phyloP scores from a whole-genome alignment of 2,888 invertebrate genomes.

The Xanthia icteritia region DNA sequence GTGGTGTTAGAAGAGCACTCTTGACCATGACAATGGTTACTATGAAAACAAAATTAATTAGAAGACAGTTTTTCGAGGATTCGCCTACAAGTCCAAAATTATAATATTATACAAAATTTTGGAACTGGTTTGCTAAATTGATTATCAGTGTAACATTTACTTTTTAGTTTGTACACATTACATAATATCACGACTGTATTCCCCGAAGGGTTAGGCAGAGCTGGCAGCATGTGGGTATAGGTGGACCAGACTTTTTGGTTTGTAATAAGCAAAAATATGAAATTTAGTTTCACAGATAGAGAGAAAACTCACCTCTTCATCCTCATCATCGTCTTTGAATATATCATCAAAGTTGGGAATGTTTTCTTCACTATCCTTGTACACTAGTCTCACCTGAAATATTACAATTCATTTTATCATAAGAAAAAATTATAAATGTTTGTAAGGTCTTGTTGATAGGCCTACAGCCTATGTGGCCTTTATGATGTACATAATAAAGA shows the following conservation, averaged over 20 bases:
- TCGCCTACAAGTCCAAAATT: no score
- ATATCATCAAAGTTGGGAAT: constrained; percentile 97
- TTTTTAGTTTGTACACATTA: not conserved
- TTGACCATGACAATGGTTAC: not conserved
- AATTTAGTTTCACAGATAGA: not conserved
- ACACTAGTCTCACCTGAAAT: constrained; percentile 88
- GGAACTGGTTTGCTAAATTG: not conserved
- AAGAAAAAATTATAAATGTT: not conserved
- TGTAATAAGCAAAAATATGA: not conserved
- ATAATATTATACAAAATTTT: no score
- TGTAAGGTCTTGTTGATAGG: not conserved
- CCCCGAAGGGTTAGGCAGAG: no score
- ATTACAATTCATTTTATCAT: not conserved
- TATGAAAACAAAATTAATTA: not conserved
- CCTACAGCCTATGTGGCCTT: not conserved
- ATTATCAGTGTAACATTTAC: not conserved
- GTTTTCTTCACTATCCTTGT: constrained; percentile 92
- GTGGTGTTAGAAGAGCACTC: not conserved
- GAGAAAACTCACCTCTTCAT: constrained; percentile 70
- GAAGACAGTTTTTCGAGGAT: not conserved
- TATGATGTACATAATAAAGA: not conserved
- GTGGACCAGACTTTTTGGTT: no score
- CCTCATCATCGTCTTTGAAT: constrained; percentile 93
- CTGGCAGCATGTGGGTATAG: no score
- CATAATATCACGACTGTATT: no score